These are phyloP conservation scores for Lordiphosa clarofinis DNA, from an alignment of 1,140 invertebrate genomes.

Conservation along the genomic window DNA sequence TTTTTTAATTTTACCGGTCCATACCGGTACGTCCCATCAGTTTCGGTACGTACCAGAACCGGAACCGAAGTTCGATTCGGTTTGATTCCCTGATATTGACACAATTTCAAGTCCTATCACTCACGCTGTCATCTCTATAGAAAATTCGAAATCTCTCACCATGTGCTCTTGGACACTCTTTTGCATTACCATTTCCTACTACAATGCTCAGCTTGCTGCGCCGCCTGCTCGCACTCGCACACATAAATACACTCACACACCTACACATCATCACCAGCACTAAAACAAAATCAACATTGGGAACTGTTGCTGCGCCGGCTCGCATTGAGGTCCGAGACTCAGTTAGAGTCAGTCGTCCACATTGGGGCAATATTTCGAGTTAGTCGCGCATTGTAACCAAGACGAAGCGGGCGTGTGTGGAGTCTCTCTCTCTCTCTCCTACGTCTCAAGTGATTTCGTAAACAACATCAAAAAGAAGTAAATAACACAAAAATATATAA, in stretches of 20 bases:
- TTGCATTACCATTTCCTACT: slow-evolving; percentile 11
- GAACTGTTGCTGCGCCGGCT: slow-evolving; percentile 3
- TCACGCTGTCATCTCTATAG: slow-evolving; percentile 10
- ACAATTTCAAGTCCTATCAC: neutral
- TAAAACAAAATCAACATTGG: neutral
- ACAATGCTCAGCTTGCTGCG: slow-evolving; percentile 3
- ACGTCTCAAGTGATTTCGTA: slow-evolving; percentile 9
- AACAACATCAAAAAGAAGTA: slow-evolving; percentile 15
- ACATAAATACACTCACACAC: neutral
- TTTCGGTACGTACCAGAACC: no score
- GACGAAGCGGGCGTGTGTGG: slow-evolving; percentile 10
- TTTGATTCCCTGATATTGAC: no score
- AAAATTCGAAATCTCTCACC: slow-evolving; percentile 10
- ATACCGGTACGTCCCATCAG: no score
- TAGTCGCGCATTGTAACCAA: slow-evolving; percentile 14
- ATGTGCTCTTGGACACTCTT: slow-evolving; percentile 6
- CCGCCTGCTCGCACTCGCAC: slow-evolving; percentile 5
- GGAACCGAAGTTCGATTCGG: no score
- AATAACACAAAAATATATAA: neutral
- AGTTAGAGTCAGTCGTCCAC: slow-evolving; percentile 4
- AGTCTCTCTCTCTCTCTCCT: neutral
- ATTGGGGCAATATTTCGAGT: slow-evolving; percentile 3
- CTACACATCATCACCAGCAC: neutral
- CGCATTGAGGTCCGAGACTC: slow-evolving; percentile 8
- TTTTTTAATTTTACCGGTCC: no score